Evolutionary conservation across 1,140 invertebrate species (phyloP), one percentile per base, ranked within the genome.

Genomic region (Drosophila yakuba): DNA sequence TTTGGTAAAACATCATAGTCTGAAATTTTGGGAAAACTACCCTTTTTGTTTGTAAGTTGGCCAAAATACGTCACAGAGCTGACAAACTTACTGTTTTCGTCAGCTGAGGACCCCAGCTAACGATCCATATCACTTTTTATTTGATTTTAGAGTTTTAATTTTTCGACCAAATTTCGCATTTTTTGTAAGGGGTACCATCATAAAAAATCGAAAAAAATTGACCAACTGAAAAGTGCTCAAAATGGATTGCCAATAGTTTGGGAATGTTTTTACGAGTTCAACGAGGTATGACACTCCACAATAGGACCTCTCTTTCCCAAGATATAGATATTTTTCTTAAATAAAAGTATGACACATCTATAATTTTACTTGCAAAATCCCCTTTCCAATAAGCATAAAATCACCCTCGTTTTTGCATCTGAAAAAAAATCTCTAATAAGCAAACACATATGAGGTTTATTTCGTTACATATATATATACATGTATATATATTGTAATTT

Each of bases 401-500:
- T 15, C 17, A 15, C 4, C 8, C 15, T 8, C n/a, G 15, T 17
- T 17, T 15, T 17, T 0, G 10, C 15, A 20, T n/a, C 20, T 57
- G n/a, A 17, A 63, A 23, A 23, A 25, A 32, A 23, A 1, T 0
- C 11, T 35, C 54, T 14, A 12, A 14, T 3, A 14, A 39, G 7
- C n/a, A 35, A 36, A 41, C 23, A 6, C n/a, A 63, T 0, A 10
- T 5, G 4, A 17, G 11, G 8, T 20, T 32, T 55, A 6, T 54
- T 44, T 35, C 20, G 68, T 84, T 64, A 50, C 44, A 58, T 44
- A 28, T 56, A 28, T 56, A 72, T 56, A 68, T 55, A n/a, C n/a
- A n/a, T n/a, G n/a, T 44, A 28, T 56, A 28, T 56, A 72, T 56
- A 68, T 55, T 59, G 14, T 74, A 69, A 74, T 78, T 82, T 64